Evolutionary conservation across 1,140 invertebrate species (phyloP).

Genomic region (Platyura marginata): DNA sequence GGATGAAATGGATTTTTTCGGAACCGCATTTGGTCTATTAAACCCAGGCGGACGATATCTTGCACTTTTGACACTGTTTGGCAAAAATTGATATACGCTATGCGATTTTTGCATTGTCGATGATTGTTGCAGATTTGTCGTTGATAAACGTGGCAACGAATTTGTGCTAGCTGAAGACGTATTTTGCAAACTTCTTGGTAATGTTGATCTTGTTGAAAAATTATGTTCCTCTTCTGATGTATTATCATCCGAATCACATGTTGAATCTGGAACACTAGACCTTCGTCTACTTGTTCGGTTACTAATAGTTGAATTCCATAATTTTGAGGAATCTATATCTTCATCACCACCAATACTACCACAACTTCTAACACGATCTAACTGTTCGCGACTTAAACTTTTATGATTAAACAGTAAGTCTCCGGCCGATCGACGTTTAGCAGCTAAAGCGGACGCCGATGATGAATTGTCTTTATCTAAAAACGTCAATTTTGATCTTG

Average conservation of each 20-base stretch:
- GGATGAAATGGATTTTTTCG: slow-evolving; percentile 49
- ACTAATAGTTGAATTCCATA: slow-evolving; percentile 24
- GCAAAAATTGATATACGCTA: slow-evolving; percentile 39
- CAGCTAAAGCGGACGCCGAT: slow-evolving; percentile 41
- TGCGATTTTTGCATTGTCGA: slow-evolving; percentile 48
- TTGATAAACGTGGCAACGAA: slow-evolving; percentile 50
- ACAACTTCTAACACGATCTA: slow-evolving; percentile 58
- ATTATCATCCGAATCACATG: slow-evolving; percentile 38
- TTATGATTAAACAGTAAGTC: slow-evolving; percentile 57
- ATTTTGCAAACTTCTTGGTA: slow-evolving; percentile 42
- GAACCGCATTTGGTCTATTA: slow-evolving; percentile 29
- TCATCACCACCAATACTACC: slow-evolving; percentile 55
- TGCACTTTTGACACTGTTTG: slow-evolving; percentile 58
- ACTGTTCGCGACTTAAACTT: slow-evolving; percentile 51
- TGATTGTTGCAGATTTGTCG: slow-evolving; percentile 32
- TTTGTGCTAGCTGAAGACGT: slow-evolving; percentile 42
- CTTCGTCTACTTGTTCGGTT: slow-evolving; percentile 15
- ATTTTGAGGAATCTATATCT: slow-evolving; percentile 19
- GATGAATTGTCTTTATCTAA: slow-evolving; percentile 43
- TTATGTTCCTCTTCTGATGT: slow-evolving; percentile 41
- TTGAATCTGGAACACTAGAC: slow-evolving; percentile 48
- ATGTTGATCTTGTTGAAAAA: slow-evolving; percentile 32
- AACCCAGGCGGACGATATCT: slow-evolving; percentile 70
- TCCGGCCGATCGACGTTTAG: slow-evolving; percentile 57
- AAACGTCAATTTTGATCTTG: slow-evolving; percentile 52